Evolutionary conservation across 2,888 invertebrate genomes (phyloP).

Genomic region (Drosophila parthenogenetica): DNA sequence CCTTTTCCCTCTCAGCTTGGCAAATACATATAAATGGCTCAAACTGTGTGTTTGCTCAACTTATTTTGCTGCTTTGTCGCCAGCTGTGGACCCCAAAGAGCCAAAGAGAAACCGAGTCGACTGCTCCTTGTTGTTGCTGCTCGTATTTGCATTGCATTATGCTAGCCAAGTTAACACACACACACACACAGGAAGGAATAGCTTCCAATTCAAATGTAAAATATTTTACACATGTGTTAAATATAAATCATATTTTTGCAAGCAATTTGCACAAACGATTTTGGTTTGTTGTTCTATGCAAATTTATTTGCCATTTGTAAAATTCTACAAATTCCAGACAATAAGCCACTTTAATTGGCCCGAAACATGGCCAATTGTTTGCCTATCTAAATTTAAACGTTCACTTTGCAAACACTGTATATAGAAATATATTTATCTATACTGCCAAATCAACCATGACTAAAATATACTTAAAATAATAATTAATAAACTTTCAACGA

Average conservation of each 20-base stretch:
- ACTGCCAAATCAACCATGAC: slow-evolving; percentile 6
- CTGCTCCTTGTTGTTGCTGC: slow-evolving; percentile 39
- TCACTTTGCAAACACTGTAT: not conserved
- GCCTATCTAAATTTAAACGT: slow-evolving; percentile 6
- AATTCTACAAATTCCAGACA: slow-evolving; percentile 13
- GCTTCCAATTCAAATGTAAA: slow-evolving; percentile 36
- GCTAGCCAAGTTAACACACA: slow-evolving; percentile 42
- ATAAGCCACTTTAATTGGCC: slow-evolving; percentile 42
- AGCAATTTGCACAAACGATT: slow-evolving; percentile 77
- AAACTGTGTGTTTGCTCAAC: slow-evolving; percentile 68
- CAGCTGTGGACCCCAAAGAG: slow-evolving; percentile 55
- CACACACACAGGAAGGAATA: slow-evolving; percentile 17
- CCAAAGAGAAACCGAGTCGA: slow-evolving; percentile 22
- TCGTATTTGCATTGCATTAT: slow-evolving; percentile 76
- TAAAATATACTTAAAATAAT: slow-evolving; percentile 1
- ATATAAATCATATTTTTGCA: slow-evolving; percentile 77
- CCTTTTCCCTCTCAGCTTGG: slow-evolving; percentile 1
- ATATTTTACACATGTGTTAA: slow-evolving; percentile 65
- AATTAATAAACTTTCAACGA: not conserved
- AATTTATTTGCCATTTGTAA: slow-evolving; percentile 50
- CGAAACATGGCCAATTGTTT: slow-evolving; percentile 1
- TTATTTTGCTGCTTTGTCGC: slow-evolving; percentile 66
- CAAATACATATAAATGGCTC: slow-evolving; percentile 43
- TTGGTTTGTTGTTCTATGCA: slow-evolving; percentile 56
- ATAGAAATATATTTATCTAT: too few species aligned